Percentiles rank a stretch among this genome's conserved stretches.
These are phyloP conservation scores for Cephalopholis sonnerati DNA, from an alignment of 2,113 vertebrate genomes.

Conservation along the genomic window DNA sequence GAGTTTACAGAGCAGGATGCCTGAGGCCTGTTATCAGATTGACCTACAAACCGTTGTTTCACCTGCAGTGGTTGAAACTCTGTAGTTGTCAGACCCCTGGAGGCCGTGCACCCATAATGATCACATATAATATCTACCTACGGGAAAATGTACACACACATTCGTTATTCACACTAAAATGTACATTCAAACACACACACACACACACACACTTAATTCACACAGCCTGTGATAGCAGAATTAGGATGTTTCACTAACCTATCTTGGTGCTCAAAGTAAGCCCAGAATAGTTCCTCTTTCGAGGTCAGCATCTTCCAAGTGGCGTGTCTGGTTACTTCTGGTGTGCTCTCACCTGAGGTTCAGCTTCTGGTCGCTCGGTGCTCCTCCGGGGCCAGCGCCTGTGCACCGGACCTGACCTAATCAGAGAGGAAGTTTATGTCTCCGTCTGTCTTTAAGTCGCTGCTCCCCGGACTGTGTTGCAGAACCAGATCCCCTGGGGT, in stretches of 20 bases:
- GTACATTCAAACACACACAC: not conserved
- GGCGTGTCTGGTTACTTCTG: slow-evolving; percentile 51
- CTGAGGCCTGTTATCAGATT: slow-evolving; percentile 13
- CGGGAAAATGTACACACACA: not conserved
- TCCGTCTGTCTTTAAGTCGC: slow-evolving; percentile 37
- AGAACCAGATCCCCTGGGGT: slow-evolving; percentile 74
- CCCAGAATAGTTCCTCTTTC: slow-evolving; percentile 5
- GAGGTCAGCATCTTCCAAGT: slow-evolving; percentile 36
- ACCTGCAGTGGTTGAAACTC: slow-evolving; percentile 3
- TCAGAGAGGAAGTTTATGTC: slow-evolving; percentile 58
- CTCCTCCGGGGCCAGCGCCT: slow-evolving; percentile 27
- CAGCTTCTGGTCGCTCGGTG: slow-evolving; percentile 50
- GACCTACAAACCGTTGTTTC: slow-evolving; percentile 34
- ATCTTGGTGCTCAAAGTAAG: slow-evolving; percentile 2
- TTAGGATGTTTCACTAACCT: slow-evolving; percentile 15
- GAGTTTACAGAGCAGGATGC: not conserved
- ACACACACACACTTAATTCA: not conserved
- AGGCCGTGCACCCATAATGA: not conserved
- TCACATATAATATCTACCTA: not conserved
- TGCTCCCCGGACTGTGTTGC: slow-evolving; percentile 31
- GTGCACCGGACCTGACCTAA: slow-evolving; percentile 45
- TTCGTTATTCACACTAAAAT: not conserved
- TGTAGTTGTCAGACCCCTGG: not conserved
- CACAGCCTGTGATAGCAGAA: not conserved
- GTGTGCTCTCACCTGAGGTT: slow-evolving; percentile 37